Evolutionary conservation across 2,113 vertebrate species (phyloP), one percentile per base, ranked within the genome.

Genomic region (Microcebus jonahi): DNA sequence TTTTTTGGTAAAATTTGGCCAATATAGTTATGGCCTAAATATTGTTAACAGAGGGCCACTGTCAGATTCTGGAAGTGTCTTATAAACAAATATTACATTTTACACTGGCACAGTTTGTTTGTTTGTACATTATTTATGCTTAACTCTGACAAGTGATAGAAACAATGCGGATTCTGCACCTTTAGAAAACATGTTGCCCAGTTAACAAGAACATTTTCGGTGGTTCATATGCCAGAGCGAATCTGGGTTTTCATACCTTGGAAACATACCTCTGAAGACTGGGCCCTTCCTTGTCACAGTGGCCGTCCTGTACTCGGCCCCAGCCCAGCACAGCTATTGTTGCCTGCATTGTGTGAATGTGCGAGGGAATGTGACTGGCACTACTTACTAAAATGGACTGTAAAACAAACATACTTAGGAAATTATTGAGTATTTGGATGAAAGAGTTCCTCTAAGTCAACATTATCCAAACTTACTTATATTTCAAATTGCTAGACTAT

Each of bases 151-250:
- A 97, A 97, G 96, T 97, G 96, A 97, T 86, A 94, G 93, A 98
- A 97, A 98, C 97, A 97, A 91, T 95, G 95, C 98, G 63, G 94
- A 96, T 97, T 94, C 68, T 97, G 86, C 97, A 98, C 97, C 97
- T 98, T 96, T 97, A 97, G 91, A 97, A 97, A 97, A 97, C 97
- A 98, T 98, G 97, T 96, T 97, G 90, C 97, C 97, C 95, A 97
- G 93, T 95, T 95, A 97, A 86, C 95, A 95, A 97, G 96, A 97
- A 96, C 67, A 48, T 86, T 98, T 96, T 96, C 77, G 88, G 93
- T 68, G 84, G 29, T 95, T 96, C 93, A 88, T 53, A 91, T 89
- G 87, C 96, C 85, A 87, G 82, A 91, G 77, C 80, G 96, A 88
- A 68, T 97, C 65, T 42, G 45, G 29, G 92, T 91, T 96, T 96